Conservation (phyloP, 2,888 invertebrate genomes). For the Heliconius erato region DNA sequence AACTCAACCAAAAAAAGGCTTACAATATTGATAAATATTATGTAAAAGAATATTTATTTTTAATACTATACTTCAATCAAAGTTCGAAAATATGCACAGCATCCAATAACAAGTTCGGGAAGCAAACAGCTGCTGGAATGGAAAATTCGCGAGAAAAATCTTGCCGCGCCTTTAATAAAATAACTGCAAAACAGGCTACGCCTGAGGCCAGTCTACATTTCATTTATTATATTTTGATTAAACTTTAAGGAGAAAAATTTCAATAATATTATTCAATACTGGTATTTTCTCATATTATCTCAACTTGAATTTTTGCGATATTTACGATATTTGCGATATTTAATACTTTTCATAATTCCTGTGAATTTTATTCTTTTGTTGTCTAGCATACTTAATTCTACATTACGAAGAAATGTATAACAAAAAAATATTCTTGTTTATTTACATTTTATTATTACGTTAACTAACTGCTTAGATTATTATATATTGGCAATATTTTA, state of each 20-base stretch:
- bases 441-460: too few relatives aligned
- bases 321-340: neutral
- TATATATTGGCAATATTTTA: too few relatives aligned
- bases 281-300: conserved; percentile 3
- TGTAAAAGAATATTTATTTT: conserved; percentile 1
- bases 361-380: neutral
- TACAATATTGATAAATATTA: neutral
- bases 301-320: neutral
- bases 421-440: neutral
- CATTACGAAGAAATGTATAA: neutral
- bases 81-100: conserved; percentile 28
- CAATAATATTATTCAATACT: conserved; percentile 6
- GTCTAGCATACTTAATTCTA: neutral
- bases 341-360: neutral
- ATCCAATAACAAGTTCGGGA: conserved; percentile 34
- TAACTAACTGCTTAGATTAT: too few relatives aligned
- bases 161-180: conserved; percentile 32
- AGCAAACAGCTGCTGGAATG: conserved; percentile 30
- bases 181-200: conserved; percentile 28
- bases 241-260: conserved; percentile 18
- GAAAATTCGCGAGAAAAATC: conserved; percentile 32
- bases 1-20: too few relatives aligned
- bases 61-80: conserved; percentile 23
- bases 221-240: conserved; percentile 29
- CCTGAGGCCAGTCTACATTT: conserved; percentile 28